Conservation (phyloP, 1,140 invertebrate species). For the Apocrypta bakeri region DNA sequence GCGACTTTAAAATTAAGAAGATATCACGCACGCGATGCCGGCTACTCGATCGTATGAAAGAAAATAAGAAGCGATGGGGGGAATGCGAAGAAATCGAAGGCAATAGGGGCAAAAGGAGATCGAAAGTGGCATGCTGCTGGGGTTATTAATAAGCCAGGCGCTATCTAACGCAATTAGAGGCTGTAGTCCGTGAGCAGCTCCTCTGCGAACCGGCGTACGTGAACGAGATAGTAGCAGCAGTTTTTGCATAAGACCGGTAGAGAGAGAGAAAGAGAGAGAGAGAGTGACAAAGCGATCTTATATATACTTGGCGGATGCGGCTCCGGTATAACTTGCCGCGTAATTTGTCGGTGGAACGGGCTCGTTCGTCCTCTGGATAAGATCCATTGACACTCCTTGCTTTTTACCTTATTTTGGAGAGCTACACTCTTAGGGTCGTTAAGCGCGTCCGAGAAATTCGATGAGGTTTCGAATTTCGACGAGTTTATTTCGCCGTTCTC, state of each 20-base stretch:
- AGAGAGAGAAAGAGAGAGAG: neutral
- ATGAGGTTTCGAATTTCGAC: neutral
- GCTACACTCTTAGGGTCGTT: neutral
- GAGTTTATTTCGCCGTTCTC: neutral
- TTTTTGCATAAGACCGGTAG: no score
- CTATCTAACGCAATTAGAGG: slow-evolving; percentile 74
- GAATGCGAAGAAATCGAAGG: slow-evolving; percentile 1
- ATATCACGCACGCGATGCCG: slow-evolving; percentile 36
- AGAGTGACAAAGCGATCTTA: slow-evolving; percentile 34
- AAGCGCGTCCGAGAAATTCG: no score
- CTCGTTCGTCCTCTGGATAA: slow-evolving; percentile 44
- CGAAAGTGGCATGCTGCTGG: slow-evolving; percentile 39
- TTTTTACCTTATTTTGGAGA: neutral
- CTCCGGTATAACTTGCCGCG: slow-evolving; percentile 31
- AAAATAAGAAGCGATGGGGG: neutral
- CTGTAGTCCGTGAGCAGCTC: slow-evolving; percentile 26
- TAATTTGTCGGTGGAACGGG: slow-evolving; percentile 44
- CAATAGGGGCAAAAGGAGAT: neutral
- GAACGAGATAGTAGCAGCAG: slow-evolving; percentile 57
- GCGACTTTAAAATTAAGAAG: slow-evolving; percentile 44
- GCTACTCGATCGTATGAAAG: neutral
- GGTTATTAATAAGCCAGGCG: slow-evolving; percentile 72
- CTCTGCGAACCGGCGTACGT: slow-evolving; percentile 52
- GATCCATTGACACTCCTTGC: slow-evolving; percentile 37
- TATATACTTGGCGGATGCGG: slow-evolving; percentile 11